These are phyloP conservation scores for Coracias cyanogaster DNA, from an alignment of 2,797 vertebrate genomes.

Conservation along the genomic window DNA sequence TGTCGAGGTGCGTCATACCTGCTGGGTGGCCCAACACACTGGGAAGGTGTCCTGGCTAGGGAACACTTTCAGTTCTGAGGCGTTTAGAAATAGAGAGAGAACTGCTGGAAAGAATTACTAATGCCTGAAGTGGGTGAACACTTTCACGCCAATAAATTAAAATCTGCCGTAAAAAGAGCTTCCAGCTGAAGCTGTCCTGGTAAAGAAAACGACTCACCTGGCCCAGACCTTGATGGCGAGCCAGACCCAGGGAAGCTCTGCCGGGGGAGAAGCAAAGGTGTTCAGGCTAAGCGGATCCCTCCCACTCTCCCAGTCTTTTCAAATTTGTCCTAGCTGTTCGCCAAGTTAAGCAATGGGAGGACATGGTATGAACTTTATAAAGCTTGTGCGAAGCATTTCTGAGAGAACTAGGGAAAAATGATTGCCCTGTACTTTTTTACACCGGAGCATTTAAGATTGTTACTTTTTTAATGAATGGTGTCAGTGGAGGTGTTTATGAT, in stretches of 20 bases:
- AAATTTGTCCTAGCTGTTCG: not conserved
- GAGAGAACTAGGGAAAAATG: not conserved
- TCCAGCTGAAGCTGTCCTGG: not conserved
- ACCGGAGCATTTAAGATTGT: not conserved
- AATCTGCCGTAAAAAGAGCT: not conserved
- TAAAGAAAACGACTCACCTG: not conserved
- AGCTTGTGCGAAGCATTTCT: not conserved
- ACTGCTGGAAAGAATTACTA: not conserved
- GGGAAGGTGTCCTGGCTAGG: not conserved
- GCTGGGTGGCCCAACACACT: not conserved
- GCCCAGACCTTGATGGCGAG: slow-evolving; percentile 18
- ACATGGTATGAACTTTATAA: not conserved
- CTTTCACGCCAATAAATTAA: not conserved
- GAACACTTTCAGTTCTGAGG: not conserved
- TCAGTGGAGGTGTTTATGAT: not conserved
- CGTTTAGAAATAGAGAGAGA: not conserved
- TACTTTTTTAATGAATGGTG: accelerated
- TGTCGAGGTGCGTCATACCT: not conserved
- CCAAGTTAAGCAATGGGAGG: not conserved
- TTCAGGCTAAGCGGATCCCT: too few relatives aligned
- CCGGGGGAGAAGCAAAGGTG: not conserved
- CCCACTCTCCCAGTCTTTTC: not conserved
- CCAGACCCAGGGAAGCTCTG: slow-evolving; percentile 48
- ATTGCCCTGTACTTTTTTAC: not conserved
- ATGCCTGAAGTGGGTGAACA: not conserved